phyloP scores from a whole-genome alignment of 2,113 vertebrate genomes.

The Chaenogobius annularis region DNA sequence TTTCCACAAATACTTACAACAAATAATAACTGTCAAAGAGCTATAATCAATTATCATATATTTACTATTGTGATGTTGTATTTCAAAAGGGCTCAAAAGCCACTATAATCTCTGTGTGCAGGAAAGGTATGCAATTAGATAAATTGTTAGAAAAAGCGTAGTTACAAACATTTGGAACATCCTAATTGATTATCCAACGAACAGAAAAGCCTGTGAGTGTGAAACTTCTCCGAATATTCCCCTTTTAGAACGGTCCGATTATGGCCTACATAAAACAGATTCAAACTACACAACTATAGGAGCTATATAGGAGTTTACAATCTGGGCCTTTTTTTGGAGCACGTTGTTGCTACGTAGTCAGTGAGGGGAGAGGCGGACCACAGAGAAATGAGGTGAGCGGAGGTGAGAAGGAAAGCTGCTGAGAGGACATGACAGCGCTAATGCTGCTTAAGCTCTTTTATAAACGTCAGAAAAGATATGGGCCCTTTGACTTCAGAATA shows the following conservation, averaged over 20 bases:
- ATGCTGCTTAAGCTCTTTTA: constrained; percentile 71
- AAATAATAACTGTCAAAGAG: not conserved
- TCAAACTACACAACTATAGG: not conserved
- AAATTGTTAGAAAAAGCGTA: too few species aligned
- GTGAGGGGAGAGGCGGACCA: constrained; percentile 29
- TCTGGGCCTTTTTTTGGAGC: constrained; percentile 32
- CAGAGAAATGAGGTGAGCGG: constrained; percentile 50
- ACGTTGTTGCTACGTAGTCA: constrained; percentile 30
- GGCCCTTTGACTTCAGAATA: constrained; percentile 70
- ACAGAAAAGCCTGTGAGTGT: too few species aligned
- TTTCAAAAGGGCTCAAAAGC: not conserved
- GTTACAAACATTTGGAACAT: too few species aligned
- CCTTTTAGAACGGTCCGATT: not conserved
- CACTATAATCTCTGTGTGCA: not conserved
- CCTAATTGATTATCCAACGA: too few species aligned
- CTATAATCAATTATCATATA: not conserved
- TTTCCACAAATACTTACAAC: not conserved
- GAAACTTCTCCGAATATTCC: not conserved
- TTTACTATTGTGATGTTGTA: not conserved
- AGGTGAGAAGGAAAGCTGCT: constrained; percentile 69
- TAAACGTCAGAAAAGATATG: constrained; percentile 69
- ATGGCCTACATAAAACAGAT: not conserved
- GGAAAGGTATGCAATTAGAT: too few species aligned
- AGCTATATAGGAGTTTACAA: constrained; percentile 27
- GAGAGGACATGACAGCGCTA: constrained; percentile 70